phyloP scores from a whole-genome alignment of 2,888 invertebrate genomes.

The Scaptomyza parva region DNA sequence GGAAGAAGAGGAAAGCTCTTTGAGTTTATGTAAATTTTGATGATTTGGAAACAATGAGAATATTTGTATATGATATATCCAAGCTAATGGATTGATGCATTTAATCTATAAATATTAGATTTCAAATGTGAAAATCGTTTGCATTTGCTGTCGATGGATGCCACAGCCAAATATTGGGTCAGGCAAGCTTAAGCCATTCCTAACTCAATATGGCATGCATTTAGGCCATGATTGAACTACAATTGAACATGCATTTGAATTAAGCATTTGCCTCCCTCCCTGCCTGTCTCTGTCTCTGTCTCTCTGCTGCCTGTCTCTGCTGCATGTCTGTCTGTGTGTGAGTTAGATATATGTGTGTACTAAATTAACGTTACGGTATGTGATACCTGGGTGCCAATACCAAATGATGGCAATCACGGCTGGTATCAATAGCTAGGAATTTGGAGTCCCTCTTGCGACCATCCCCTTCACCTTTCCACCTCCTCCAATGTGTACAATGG shows the following conservation, averaged over 20 bases:
- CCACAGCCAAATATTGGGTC: too few species aligned
- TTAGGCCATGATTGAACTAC: neutral
- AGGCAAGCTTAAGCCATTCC: neutral
- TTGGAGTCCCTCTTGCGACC: neutral
- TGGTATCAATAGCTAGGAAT: neutral
- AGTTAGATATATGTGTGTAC: neutral
- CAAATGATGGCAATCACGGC: slow-evolving; percentile 7
- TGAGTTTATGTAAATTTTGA: neutral
- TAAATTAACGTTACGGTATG: neutral
- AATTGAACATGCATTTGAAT: neutral
- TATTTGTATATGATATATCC: neutral
- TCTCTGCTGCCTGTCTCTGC: too few species aligned
- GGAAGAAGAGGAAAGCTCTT: neutral
- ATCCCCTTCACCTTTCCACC: neutral
- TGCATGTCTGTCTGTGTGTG: neutral
- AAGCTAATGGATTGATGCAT: neutral
- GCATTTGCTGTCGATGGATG: neutral
- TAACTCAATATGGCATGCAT: neutral
- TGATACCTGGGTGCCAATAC: slow-evolving; percentile 5
- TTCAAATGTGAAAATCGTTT: neutral
- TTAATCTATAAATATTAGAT: neutral
- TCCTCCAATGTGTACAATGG: neutral
- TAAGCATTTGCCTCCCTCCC: too few species aligned
- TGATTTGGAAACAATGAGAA: neutral
- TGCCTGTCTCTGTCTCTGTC: too few species aligned